Evolutionary conservation across 1,140 invertebrate species (phyloP), one percentile per base, ranked within the genome.

Genomic region (Laodelphax striatellus): DNA sequence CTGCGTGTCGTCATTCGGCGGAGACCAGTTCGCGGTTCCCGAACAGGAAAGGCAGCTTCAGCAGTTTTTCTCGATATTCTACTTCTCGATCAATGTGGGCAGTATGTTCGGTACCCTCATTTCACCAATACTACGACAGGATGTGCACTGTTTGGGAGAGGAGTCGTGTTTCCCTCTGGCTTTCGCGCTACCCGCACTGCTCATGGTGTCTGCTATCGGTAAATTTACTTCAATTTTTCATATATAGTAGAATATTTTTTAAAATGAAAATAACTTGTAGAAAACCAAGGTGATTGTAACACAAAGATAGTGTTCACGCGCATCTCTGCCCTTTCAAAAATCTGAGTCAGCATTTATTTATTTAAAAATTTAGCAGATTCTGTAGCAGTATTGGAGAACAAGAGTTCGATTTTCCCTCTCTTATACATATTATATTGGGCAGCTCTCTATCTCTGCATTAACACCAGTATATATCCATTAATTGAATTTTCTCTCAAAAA

Each of bases 1-100:
- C 0, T 98, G 94, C 71, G 95, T 98, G 0, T 83, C 92, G 0
- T 90, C 96, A 0, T 98, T 98, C 73, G 97, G 96, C n/a, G 96
- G 93, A 0, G 96, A 99, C 75, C 96, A 99, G 75, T 96, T 95
- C 71, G 75, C 81, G 62, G 65, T 90, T 42, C 90, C 90, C 0
- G 82, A 86, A 66, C 89, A 88, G 73, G 83, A 82, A 68, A 74
- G 74, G 59, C 83, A 93, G 68, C 73, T 94, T 53, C 80, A 83
- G 4, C 83, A 82, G 60, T 97, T 94, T 75, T 97, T 98, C 74
- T 95, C 92, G 0, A 74, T 95, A 1, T 97, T 97, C 72, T 97
- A 97, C 74, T 92, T 96, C 66, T 80, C 90, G 22, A 97, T 98
- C 67, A 97, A 97, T 69, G 82, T 88, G 2, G 95, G 94, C 8